phyloP scores from a whole-genome alignment of 2,113 vertebrate genomes.

The Calyptomena viridis region DNA sequence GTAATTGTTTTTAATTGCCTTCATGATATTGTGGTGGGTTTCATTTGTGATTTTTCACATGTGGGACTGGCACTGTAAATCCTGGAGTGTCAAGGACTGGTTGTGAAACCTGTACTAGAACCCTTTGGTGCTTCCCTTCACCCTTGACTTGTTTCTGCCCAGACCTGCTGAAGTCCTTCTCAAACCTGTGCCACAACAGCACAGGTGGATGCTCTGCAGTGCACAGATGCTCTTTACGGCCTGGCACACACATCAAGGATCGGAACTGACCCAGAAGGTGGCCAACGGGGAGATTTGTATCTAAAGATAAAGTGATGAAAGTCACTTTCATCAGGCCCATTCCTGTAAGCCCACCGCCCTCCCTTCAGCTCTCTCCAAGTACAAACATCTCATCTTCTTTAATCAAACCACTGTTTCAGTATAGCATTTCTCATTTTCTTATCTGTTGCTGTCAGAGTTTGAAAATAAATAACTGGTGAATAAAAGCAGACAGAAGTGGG shows the following conservation, averaged over 20 bases:
- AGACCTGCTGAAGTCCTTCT: neutral
- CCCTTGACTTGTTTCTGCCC: neutral
- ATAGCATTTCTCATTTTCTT: neutral
- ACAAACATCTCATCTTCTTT: neutral
- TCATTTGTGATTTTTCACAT: neutral
- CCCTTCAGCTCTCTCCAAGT: neutral
- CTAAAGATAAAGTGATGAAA: neutral
- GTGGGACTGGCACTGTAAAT: neutral
- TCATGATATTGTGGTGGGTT: neutral
- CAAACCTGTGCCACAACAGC: neutral
- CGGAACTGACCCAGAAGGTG: neutral
- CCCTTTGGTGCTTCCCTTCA: neutral
- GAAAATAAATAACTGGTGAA: neutral
- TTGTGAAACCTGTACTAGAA: neutral
- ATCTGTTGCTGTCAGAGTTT: neutral
- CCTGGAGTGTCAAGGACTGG: neutral
- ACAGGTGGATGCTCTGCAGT: neutral
- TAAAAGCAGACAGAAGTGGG: slow-evolving; percentile 2
- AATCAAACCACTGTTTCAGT: neutral
- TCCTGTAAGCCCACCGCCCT: neutral
- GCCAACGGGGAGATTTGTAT: neutral
- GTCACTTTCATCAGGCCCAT: neutral
- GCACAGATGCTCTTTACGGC: neutral
- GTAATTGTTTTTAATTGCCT: neutral
- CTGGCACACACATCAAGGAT: neutral